Evolutionary conservation across 2,113 vertebrate genomes (phyloP), one percentile per base, ranked within the genome.

Genomic region (Sphaerodactylus townsendi): DNA sequence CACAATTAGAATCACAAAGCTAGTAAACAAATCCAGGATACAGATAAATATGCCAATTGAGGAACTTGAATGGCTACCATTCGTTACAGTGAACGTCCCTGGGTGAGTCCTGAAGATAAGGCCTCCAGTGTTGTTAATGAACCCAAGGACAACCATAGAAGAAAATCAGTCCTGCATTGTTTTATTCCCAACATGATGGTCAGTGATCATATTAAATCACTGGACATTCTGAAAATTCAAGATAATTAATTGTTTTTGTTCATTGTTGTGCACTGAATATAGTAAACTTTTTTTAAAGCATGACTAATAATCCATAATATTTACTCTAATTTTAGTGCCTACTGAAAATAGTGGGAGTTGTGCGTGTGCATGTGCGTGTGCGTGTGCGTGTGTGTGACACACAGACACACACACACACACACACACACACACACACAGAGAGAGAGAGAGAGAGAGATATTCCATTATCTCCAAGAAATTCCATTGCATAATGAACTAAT

Each of bases 401-500:
- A n/a, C n/a, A n/a, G n/a, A n/a, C n/a, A n/a, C n/a, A n/a, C n/a
- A n/a, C n/a, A n/a, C n/a, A n/a, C n/a, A n/a, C n/a, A n/a, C n/a
- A n/a, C n/a, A n/a, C n/a, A n/a, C n/a, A n/a, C n/a, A n/a, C n/a
- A n/a, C n/a, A n/a, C n/a, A n/a, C n/a, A n/a, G 50, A 53, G 50
- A 53, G 50, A 19, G 56, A 62, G 59, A 62, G 59, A 62, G 25
- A 28, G 59, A 62, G 1, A 28, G 59, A 28, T 23, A 62, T 62
- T 2, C 23, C 59, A 92, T 90, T 91, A 87, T 90, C 90, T 88
- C 90, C 82, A 85, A 93, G 87, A 93, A 72, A 92, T 92, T 88
- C 85, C 86, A 91, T 70, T 92, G 81, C 91, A 89, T 65, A 90
- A 89, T 88, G 87, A 88, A 93, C 87, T 83, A 92, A 92, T 2